phyloP scores from a whole-genome alignment of 2,797 vertebrate genomes.

The Brachyalestes nurse region DNA sequence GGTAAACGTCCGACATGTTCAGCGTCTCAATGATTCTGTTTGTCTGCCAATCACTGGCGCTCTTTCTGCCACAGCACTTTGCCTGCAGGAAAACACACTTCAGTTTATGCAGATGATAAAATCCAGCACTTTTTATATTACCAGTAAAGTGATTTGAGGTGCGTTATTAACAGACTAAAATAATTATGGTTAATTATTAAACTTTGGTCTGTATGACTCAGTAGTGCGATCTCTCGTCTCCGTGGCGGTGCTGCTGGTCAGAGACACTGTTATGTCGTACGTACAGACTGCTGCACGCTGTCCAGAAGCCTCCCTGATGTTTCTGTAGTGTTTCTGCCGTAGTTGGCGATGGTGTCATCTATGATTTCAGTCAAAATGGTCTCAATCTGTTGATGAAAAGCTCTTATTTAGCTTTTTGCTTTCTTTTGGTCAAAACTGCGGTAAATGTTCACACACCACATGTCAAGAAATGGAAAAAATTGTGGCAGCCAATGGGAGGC shows the following conservation, averaged over 20 bases:
- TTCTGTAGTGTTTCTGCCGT: constrained; percentile 30
- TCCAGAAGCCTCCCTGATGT: constrained; percentile 63
- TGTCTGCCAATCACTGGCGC: constrained; percentile 62
- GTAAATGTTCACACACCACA: not conserved
- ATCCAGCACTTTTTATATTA: constrained; percentile 30
- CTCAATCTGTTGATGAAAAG: constrained; percentile 54
- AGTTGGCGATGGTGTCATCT: constrained; percentile 48
- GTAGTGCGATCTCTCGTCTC: too few species aligned
- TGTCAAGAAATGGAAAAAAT: not conserved
- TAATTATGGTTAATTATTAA: constrained; percentile 11
- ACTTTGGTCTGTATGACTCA: too few species aligned
- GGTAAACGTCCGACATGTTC: constrained; percentile 53
- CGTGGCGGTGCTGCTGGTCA: not conserved
- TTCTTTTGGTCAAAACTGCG: not conserved
- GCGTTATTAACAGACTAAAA: constrained; percentile 28
- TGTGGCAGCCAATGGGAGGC: too few species aligned
- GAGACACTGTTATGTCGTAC: constrained; percentile 30
- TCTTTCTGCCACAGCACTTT: constrained; percentile 65
- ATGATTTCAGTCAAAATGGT: constrained; percentile 13
- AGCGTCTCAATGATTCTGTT: constrained; percentile 60
- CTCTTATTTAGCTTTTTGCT: too few species aligned
- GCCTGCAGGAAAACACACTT: constrained; percentile 54
- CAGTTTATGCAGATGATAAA: constrained; percentile 16
- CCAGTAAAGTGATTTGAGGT: constrained; percentile 11
- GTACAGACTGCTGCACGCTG: constrained; percentile 64